These are phyloP conservation scores for Myotis yumanensis DNA, from an alignment of 2,113 vertebrate species.

Conservation along the genomic window DNA sequence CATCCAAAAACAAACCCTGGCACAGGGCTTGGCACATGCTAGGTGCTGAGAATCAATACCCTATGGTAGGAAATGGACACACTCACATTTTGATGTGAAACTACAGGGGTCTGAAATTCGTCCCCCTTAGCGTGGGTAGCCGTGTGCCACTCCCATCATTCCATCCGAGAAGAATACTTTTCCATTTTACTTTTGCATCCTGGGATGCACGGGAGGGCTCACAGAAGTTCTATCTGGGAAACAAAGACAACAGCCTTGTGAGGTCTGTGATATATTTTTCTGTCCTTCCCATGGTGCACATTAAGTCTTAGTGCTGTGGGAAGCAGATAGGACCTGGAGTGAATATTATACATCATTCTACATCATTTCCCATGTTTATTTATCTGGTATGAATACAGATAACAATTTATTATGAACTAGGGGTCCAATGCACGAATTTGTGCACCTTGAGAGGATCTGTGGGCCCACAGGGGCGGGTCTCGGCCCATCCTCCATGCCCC, in stretches of 20 bases:
- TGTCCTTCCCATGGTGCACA: not conserved
- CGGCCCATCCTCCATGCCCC: no score
- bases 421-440: no score
- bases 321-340: not conserved
- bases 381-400: not conserved
- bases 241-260: not conserved
- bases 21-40: not conserved
- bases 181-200: not conserved
- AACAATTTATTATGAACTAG: constrained; percentile 25
- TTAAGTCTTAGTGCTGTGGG: not conserved
- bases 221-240: not conserved
- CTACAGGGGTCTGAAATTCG: not conserved
- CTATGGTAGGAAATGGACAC: not conserved
- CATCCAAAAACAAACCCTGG: not conserved
- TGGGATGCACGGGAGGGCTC: not conserved
- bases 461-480: no score
- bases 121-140: not conserved
- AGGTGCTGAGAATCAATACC: not conserved
- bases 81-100: not conserved
- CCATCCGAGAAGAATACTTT: not conserved
- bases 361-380: not conserved
- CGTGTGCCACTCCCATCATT: not conserved
- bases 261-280: not conserved
- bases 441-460: no score
- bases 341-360: not conserved